Evolutionary conservation across 2,888 invertebrate genomes (phyloP).

Genomic region (Phragmatobia fuliginosa): DNA sequence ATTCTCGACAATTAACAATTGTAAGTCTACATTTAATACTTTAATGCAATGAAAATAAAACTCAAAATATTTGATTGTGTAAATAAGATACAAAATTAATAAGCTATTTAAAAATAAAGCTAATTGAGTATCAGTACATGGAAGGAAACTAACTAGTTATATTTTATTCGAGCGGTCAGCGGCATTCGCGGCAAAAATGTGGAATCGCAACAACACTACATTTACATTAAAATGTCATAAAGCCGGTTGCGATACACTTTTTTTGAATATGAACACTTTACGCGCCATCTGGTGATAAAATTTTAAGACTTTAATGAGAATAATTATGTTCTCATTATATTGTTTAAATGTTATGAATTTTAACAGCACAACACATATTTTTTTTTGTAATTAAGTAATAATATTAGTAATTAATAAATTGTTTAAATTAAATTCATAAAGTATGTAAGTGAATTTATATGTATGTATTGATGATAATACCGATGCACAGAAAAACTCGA

Average conservation of each 20-base stretch:
- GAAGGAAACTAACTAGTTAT: constrained; percentile 33
- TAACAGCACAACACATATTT: neutral
- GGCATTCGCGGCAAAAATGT: constrained; percentile 39
- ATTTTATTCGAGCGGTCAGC: constrained; percentile 29
- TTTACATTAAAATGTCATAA: constrained; percentile 56
- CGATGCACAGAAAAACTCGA: too few relatives aligned
- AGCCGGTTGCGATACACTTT: constrained; percentile 47
- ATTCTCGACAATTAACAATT: neutral
- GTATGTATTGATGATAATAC: too few relatives aligned
- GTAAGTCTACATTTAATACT: neutral
- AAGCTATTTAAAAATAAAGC: neutral
- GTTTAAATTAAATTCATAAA: too few relatives aligned
- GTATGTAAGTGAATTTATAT: too few relatives aligned
- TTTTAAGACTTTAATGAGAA: constrained; percentile 27
- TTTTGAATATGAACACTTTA: constrained; percentile 31
- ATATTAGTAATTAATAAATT: too few relatives aligned
- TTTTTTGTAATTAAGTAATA: too few relatives aligned
- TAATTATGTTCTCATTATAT: constrained; percentile 14
- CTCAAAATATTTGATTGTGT: neutral
- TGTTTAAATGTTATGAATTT: neutral
- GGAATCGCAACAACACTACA: constrained; percentile 36
- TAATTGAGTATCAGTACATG: neutral
- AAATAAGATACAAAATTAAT: constrained; percentile 1
- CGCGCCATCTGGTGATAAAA: constrained; percentile 40
- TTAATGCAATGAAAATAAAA: neutral